phyloP scores from a whole-genome alignment of 2,888 invertebrate species.

The Amphipyra berbera region DNA sequence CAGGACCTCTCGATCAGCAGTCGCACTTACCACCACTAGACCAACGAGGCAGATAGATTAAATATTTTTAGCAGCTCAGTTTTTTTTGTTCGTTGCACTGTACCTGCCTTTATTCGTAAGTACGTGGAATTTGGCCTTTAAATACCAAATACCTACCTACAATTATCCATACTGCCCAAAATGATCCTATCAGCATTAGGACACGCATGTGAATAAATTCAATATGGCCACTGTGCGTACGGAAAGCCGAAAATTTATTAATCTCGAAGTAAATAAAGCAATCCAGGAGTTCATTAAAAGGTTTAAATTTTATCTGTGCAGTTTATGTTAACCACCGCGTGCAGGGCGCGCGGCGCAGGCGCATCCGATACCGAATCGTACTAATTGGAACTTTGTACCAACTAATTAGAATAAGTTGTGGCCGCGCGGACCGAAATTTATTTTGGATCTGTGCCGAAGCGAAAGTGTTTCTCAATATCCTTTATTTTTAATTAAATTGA shows the following conservation, averaged over 20 bases:
- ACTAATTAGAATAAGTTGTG: slow-evolving; percentile 84
- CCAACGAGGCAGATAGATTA: too few species aligned
- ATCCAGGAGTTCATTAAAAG: slow-evolving; percentile 82
- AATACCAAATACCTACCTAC: slow-evolving; percentile 17
- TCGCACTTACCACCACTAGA: too few species aligned
- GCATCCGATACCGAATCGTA: slow-evolving; percentile 77
- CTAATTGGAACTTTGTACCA: slow-evolving; percentile 83
- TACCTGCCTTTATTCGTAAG: too few species aligned
- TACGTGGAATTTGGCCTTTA: neutral
- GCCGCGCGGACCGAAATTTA: slow-evolving; percentile 66
- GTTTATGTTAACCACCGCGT: slow-evolving; percentile 81
- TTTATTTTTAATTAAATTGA: slow-evolving; percentile 55
- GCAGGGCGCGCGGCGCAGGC: slow-evolving; percentile 62
- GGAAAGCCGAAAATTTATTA: slow-evolving; percentile 75
- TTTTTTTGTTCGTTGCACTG: too few species aligned
- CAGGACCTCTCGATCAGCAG: too few species aligned
- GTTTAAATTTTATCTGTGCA: slow-evolving; percentile 84
- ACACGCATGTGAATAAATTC: slow-evolving; percentile 60
- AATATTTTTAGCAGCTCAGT: too few species aligned
- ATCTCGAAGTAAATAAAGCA: slow-evolving; percentile 79
- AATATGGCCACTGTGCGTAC: slow-evolving; percentile 62
- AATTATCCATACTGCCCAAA: slow-evolving; percentile 22
- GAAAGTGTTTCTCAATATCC: slow-evolving; percentile 65
- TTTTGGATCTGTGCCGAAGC: slow-evolving; percentile 64
- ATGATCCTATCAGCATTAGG: slow-evolving; percentile 64